Evolutionary conservation across 2,888 invertebrate genomes (phyloP), one percentile per base, ranked within the genome.

Genomic region (Vanessa cardui): DNA sequence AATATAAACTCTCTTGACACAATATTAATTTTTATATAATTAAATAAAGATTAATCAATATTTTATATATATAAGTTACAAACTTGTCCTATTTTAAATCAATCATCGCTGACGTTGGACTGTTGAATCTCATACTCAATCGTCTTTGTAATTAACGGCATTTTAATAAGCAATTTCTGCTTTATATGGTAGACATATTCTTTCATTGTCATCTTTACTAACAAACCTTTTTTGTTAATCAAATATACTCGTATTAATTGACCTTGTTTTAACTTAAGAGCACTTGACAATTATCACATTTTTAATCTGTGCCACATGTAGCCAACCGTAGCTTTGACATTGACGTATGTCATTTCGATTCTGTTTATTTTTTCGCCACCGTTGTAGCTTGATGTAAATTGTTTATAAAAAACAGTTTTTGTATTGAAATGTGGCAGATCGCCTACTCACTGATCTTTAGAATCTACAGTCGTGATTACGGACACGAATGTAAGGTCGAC

Each of bases 361-460:
- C 58, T 52, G 7, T 54, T 31, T 69, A 58, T 68, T 68, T 73
- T 62, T 66, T 64, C 64, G 58, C 46, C 59, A 59, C 47, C 39
- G 50, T 45, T 50, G 49, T 31, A 58, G 33, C 58, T 45, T 18
- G 56, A 56, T 33, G 39, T 66, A 49, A 62, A 62, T 62, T 62
- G 46, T 26, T 52, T 33, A 47, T 47, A 46, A 59, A 47, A 59
- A 65, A 62, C 67, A 46, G 62, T 62, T 69, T 26, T 26, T 46
- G 54, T 64, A 71, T 74, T 82, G 87, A 86, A 81, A 92, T 92
- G 92, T 92, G 92, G 92, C 88, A 90, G 79, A 88, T 92, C 76
- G 89, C 90, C 78, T 92, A 91, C 78, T 90, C 89, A 16, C 77
- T 91, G 68, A 88, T 92, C 78, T 87, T 90, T 73, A 80, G 85